Conservation (phyloP, 2,113 vertebrate species). For the Labeo rohita region DNA sequence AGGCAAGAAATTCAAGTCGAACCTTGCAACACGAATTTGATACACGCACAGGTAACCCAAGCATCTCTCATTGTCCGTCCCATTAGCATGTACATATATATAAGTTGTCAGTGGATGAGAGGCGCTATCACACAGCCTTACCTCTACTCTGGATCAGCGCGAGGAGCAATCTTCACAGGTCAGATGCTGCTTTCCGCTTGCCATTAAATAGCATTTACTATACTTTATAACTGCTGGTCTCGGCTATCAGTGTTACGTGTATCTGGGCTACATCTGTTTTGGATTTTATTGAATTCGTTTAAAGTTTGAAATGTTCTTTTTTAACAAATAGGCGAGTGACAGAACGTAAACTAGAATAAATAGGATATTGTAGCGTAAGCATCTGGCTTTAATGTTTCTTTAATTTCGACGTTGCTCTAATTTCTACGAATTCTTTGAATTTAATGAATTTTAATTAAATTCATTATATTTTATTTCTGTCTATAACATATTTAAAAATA, state of each 20-base stretch:
- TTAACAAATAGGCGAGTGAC: background rate
- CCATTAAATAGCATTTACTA: background rate
- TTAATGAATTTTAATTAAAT: background rate
- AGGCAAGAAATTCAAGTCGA: conserved; percentile 84
- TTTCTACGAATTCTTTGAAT: background rate
- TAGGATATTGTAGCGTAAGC: background rate
- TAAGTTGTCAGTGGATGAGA: conserved; percentile 74
- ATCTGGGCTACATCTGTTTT: background rate
- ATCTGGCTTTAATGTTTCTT: background rate
- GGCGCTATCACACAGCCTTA: conserved; percentile 63
- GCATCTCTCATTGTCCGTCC: conserved; percentile 77
- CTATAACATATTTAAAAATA: background rate
- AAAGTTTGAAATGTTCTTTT: background rate
- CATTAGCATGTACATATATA: conserved; percentile 77
- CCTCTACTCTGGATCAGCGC: conserved; percentile 68
- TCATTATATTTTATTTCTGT: background rate
- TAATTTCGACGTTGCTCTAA: background rate
- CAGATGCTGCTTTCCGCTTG: conserved; percentile 56
- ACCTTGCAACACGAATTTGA: conserved; percentile 81
- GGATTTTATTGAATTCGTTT: background rate
- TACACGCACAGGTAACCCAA: conserved; percentile 87
- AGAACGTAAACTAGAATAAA: background rate
- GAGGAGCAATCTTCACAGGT: conserved; percentile 68
- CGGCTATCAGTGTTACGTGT: background rate
- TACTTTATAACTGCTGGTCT: background rate